Evolutionary conservation across 2,888 invertebrate species (phyloP), one percentile per base, ranked within the genome.

Genomic region (Meteorus colon): DNA sequence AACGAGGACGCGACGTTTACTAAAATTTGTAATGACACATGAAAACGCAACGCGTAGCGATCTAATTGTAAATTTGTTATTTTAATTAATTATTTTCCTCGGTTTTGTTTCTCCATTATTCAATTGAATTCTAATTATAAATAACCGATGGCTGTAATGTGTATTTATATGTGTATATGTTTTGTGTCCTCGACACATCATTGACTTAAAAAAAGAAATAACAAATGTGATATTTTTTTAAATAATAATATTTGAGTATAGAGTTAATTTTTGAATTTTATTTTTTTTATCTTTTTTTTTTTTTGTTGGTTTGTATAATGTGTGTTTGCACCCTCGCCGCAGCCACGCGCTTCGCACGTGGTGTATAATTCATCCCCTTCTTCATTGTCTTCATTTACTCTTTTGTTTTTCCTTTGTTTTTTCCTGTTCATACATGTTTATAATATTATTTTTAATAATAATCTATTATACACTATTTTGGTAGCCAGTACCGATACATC

Each of bases 1-100:
- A 76, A 73, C 76, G 76, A 76, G 76, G 76, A 76, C 76, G 76
- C 73, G 76, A 76, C 67, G 45, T 73, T 48, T 68, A 73, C 76
- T 76, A 76, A 76, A 76, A 73, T 68, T 73, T 51, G 34, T 69
- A 73, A 63, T 73, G 73, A 73, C 62, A 76, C 76, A 72, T 55
- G 59, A 67, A 70, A 71, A 72, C 66, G 72, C 48, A 76, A 76
- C 37, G 73, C 75, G 59, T 74, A 68, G 67, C 74, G 69, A 74
- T 74, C 74, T 69, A 68, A 45, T 48, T 62, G 48, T 75, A 60
- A 63, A 69, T 70, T 51, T 55, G 31, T 51, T 51, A 51, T 24
- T 71, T 71, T 37, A 45, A 24, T 66, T 75, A 41, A 62, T 69
- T 55, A 55, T 24, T 55, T 19, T 48, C 4, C 8, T 24, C 4